A percentile compares a stretch with the other conserved stretches of the same genome.
Conservation (phyloP, 2,888 invertebrate genomes). For the Scotopteryx bipunctaria region DNA sequence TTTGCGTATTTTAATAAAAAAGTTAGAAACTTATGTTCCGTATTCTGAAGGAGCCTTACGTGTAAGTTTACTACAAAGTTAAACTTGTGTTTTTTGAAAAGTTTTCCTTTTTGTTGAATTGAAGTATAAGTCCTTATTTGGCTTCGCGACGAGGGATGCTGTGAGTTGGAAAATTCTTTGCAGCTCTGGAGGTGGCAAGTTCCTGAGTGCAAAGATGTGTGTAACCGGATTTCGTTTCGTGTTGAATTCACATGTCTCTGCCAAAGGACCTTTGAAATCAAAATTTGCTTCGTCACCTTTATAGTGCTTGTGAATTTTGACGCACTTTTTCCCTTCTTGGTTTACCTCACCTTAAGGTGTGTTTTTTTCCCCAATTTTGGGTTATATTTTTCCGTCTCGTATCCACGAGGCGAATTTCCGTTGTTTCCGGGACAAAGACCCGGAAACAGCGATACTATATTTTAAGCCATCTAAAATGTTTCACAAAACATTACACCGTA, state of each 20-base stretch:
- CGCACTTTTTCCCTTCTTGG: too few species aligned
- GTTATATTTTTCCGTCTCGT: too few species aligned
- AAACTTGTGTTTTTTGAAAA: slow-evolving; percentile 26
- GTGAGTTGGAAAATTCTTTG: slow-evolving; percentile 34
- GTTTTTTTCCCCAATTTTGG: too few species aligned
- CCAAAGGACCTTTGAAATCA: not conserved
- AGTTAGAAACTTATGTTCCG: slow-evolving; percentile 1
- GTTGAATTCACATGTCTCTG: slow-evolving; percentile 7
- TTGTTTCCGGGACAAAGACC: too few species aligned
- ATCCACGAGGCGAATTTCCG: too few species aligned
- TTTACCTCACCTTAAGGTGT: too few species aligned
- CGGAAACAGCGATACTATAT: too few species aligned
- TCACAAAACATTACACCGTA: not conserved
- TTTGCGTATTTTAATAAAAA: slow-evolving; percentile 1
- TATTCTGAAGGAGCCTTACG: not conserved
- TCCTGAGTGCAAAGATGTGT: slow-evolving; percentile 14
- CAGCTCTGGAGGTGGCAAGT: slow-evolving; percentile 20
- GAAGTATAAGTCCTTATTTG: slow-evolving; percentile 31
- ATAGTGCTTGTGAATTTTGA: too few species aligned
- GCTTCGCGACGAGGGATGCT: slow-evolving; percentile 21
- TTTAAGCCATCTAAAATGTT: too few species aligned
- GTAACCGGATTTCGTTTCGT: slow-evolving; percentile 20
- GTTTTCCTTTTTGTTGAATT: slow-evolving; percentile 14
- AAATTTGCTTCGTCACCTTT: not conserved
- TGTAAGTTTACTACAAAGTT: slow-evolving; percentile 28